Evolutionary conservation across 2,113 vertebrate genomes (phyloP), one percentile per base, ranked within the genome.

Genomic region (Lampris megalopsis): DNA sequence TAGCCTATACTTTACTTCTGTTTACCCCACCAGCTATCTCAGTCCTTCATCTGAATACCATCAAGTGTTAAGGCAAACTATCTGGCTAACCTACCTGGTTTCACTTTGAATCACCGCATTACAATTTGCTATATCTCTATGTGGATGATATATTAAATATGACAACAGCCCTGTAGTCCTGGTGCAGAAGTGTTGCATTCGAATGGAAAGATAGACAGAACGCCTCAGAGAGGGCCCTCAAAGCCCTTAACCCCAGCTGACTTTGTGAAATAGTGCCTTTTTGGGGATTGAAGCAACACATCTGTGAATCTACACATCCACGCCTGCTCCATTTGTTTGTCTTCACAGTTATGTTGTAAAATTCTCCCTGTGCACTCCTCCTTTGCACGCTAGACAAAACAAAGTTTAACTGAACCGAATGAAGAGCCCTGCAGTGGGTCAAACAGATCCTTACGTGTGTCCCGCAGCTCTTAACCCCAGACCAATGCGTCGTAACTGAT

Each of bases 401-500:
- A 75, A 75, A 75, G 9, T 60, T 37, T 9, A 42, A 41, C 54
- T 50, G 54, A 24, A 53, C 2, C 71, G 45, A 63, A 73, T 50
- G 24, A 52, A 41, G 9, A 60, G 49, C 35, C 40, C 49, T 2
- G 10, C 41, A 57, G 52, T 11, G 52, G 24, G n/a, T 56, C 35
- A 41, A 35, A 10, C 40, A 0, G 43, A 36, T 38, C n/a, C 63
- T 41, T n/a, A 10, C 40, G 9, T 8, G 42, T 50, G 50, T 37
- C 43, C 53, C 38, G 9, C 53, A 54, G 58, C 66, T 53, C 41
- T 63, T 57, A 63, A 41, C 43, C 45, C 69, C 48, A 63, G 63
- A 68, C 7, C 0, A 57, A 72, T 64, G 71, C 61, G 57, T 71
- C 57, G 71, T 7, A 40, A 62, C 73, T 78, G 80, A 88, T 86